Conservation (phyloP, 2,888 invertebrate species). For the Sicus ferrugineus region DNA sequence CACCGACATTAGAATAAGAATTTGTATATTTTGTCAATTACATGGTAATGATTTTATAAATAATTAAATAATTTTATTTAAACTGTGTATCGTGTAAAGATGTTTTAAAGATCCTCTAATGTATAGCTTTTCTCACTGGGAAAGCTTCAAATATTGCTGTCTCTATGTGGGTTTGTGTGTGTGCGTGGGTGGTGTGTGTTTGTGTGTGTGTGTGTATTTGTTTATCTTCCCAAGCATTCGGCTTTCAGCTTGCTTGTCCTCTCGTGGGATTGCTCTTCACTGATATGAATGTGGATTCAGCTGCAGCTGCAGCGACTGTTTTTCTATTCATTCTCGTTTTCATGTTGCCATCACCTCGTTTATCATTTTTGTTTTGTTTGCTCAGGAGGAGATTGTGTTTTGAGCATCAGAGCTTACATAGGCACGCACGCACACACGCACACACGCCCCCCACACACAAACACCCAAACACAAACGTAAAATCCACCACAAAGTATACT, state of each 20-base stretch:
- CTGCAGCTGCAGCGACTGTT: slow-evolving; percentile 32
- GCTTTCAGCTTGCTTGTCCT: background rate
- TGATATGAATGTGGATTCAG: slow-evolving; percentile 39
- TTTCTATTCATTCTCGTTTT: slow-evolving; percentile 14
- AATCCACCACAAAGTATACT: background rate
- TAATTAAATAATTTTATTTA: too few relatives aligned
- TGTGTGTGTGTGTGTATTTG: background rate
- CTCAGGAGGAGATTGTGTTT: slow-evolving; percentile 40
- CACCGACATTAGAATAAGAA: too few relatives aligned
- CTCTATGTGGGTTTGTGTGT: background rate
- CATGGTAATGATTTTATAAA: too few relatives aligned
- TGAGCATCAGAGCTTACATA: too few relatives aligned
- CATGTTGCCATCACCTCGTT: slow-evolving; percentile 27
- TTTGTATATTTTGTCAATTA: too few relatives aligned
- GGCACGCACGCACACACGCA: slow-evolving; percentile 23
- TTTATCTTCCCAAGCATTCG: background rate
- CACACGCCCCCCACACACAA: slow-evolving; percentile 15
- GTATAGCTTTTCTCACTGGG: too few relatives aligned
- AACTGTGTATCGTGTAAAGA: too few relatives aligned
- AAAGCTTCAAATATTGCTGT: too few relatives aligned
- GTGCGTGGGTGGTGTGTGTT: background rate
- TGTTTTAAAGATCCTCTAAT: too few relatives aligned
- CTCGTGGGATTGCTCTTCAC: slow-evolving; percentile 32
- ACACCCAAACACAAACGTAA: background rate
- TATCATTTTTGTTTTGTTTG: slow-evolving; percentile 41